Base-by-base conservation (phyloP, 2,113 vertebrate species). In the Oreochromis tanganicae region DNA sequence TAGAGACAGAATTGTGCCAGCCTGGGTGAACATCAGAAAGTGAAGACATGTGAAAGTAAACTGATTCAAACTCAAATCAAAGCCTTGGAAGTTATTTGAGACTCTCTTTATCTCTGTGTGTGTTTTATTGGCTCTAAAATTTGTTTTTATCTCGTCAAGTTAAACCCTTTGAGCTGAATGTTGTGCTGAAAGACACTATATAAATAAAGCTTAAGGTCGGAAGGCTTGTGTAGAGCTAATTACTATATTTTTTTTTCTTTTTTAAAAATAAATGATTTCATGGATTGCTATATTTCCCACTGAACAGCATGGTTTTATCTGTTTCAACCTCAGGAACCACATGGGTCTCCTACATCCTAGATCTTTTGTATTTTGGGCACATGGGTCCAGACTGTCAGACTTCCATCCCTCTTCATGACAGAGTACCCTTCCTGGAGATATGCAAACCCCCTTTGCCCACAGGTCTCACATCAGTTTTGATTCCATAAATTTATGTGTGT, bases 291-390 rank as follows among this genome's bases (percentile, higher is more conserved):
- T n/a, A 19, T 80, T 32, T n/a, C 7, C 17, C 16, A 71, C 29
- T 84, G 48, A 85, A 17, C 11, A 79, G 11, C n/a, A 16, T 34
- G 4, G 21, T 19, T 24, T 54, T 8, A 3, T 87, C 4, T 85
- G 66, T 52, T 56, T 68, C 57, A 9, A 52, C 80, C 11, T 48
- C n/a, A 98, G 97, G 97, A 27, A 96, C 95, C 48, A 97, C 96
- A 0, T 97, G 97, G 97, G 88, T 96, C 41, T 97, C 96, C 0
- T 95, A 96, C 88, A 96, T 97, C 12, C 80, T 97, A 9, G 96
- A 97, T 83, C 83, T 96, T 56, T 92, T 97, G 81, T 90, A 95
- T 81, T 95, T 96, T 81, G 92, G 93, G 1, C 88, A 87, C 2
- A 90, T 89, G 1, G 75, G 85, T 0, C 19, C 71, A 16, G 87